Evolutionary conservation across 2,797 vertebrate species (phyloP).

Genomic region (Limnodromus scolopaceus): DNA sequence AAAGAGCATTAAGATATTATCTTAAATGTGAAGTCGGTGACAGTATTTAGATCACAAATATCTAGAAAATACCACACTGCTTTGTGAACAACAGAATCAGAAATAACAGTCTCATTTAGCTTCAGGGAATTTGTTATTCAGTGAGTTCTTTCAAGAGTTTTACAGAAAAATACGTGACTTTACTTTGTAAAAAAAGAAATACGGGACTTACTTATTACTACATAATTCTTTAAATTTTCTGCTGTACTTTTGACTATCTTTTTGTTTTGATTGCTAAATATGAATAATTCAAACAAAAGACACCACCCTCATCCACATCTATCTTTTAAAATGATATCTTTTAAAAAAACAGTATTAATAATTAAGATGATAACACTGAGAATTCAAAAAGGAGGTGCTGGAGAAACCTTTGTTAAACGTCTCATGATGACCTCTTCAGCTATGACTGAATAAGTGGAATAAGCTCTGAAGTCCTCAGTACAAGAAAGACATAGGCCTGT

Average conservation of each 20-base stretch:
- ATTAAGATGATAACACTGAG: background rate
- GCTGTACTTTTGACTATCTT: background rate
- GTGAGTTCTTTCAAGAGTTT: background rate
- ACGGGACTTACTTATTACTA: accelerated
- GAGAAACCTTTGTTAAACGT: background rate
- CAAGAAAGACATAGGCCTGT: background rate
- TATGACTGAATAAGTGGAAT: background rate
- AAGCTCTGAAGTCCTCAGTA: background rate
- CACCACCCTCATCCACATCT: accelerated
- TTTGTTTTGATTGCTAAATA: background rate
- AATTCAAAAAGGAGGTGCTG: background rate
- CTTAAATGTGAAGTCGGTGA: background rate
- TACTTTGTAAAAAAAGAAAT: background rate
- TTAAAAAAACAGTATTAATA: background rate
- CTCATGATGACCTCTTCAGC: background rate
- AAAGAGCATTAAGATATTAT: background rate
- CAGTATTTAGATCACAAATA: background rate
- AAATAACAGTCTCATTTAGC: background rate
- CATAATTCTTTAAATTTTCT: background rate
- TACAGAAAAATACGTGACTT: background rate
- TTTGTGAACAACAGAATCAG: background rate
- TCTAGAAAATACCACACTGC: background rate
- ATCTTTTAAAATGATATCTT: background rate
- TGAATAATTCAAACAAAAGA: background rate
- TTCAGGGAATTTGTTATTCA: background rate